Conservation (phyloP, 2,888 invertebrate genomes). For the Idaea straminata region DNA sequence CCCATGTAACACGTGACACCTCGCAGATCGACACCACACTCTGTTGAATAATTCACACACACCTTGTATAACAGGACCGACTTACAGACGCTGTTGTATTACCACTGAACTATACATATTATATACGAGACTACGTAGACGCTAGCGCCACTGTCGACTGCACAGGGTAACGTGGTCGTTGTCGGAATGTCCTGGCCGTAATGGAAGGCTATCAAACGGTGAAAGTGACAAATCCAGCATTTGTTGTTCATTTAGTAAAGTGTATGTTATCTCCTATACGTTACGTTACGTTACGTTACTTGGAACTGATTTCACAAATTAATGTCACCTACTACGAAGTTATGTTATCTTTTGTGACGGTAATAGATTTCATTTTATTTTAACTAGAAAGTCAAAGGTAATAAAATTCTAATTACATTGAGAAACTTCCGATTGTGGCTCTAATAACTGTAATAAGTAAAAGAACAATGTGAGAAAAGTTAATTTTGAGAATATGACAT, state of each 20-base stretch:
- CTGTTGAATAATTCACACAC: constrained; percentile 25
- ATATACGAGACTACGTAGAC: not conserved
- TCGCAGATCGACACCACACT: constrained; percentile 17
- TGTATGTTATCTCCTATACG: constrained; percentile 14
- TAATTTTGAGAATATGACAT: too few relatives aligned
- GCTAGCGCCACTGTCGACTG: not conserved
- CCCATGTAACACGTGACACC: constrained; percentile 13
- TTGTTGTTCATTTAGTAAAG: constrained; percentile 22
- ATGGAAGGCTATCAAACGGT: constrained; percentile 9
- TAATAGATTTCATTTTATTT: constrained; percentile 1
- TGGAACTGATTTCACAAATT: not conserved
- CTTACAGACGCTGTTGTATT: not conserved
- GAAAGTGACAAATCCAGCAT: constrained; percentile 25
- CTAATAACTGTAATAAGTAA: too few relatives aligned
- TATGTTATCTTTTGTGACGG: not conserved
- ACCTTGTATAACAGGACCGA: constrained; percentile 15
- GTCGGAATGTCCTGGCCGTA: constrained; percentile 13
- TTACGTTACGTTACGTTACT: not conserved
- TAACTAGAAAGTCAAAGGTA: constrained; percentile 14
- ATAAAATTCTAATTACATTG: not conserved
- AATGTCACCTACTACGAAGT: not conserved
- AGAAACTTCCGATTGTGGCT: not conserved
- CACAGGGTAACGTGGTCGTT: not conserved
- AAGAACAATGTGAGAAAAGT: too few relatives aligned
- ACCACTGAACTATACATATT: not conserved